Evolutionary conservation across 2,113 vertebrate genomes (phyloP).

Genomic region (Prochilodus magdalenae): DNA sequence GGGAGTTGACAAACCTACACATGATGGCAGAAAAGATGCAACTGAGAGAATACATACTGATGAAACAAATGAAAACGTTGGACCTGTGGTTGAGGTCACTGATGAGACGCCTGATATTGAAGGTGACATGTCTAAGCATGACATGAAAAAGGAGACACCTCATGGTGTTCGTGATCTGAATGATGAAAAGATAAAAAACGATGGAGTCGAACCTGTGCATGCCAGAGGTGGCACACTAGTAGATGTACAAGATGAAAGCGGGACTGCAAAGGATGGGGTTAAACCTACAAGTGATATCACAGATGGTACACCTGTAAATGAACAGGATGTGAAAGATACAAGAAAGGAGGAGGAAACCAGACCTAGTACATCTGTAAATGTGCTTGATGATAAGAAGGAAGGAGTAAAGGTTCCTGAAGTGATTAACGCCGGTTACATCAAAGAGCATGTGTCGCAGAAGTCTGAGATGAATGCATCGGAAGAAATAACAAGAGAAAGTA

Average conservation of each 20-base stretch:
- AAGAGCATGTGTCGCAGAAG: background rate
- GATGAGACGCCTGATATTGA: background rate
- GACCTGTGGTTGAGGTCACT: background rate
- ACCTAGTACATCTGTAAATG: constrained; percentile 2
- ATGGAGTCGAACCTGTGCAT: background rate
- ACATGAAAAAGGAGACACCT: background rate
- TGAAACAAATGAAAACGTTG: background rate
- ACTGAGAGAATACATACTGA: background rate
- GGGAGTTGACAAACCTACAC: background rate
- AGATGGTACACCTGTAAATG: background rate
- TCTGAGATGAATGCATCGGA: background rate
- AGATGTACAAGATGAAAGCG: constrained; percentile 10
- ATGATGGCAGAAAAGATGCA: background rate
- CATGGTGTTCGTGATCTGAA: constrained; percentile 15
- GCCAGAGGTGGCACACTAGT: background rate
- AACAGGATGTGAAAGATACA: constrained; percentile 20
- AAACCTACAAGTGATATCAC: background rate
- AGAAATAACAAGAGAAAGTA: background rate
- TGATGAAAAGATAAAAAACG: background rate
- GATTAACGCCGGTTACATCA: background rate
- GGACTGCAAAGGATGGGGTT: background rate
- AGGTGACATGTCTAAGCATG: background rate
- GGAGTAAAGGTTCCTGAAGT: background rate
- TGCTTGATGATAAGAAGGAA: background rate
- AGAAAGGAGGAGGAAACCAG: background rate